A percentile compares a stretch with the other conserved stretches of the same genome.
phyloP scores from a whole-genome alignment of 2,797 vertebrate genomes.

The Masticophis lateralis region DNA sequence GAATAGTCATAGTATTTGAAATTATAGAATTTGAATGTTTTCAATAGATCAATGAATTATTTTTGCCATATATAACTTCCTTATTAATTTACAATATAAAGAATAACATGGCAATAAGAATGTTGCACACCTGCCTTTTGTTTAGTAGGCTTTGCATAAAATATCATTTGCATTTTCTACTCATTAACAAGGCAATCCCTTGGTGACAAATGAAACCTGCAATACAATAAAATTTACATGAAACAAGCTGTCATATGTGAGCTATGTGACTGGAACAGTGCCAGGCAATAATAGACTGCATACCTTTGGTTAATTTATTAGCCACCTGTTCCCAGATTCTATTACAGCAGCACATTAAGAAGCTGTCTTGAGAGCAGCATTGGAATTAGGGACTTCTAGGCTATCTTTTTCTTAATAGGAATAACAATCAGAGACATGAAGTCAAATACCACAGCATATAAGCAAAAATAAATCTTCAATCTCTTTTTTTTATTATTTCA shows the following conservation, averaged over 20 bases:
- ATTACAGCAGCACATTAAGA: slow-evolving; percentile 60
- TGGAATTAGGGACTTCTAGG: slow-evolving; percentile 38
- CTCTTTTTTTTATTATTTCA: slow-evolving; percentile 15
- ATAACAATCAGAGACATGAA: slow-evolving; percentile 36
- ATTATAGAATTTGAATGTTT: slow-evolving; percentile 4
- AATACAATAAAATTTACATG: slow-evolving; percentile 57
- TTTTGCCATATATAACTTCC: slow-evolving; percentile 13
- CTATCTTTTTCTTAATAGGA: slow-evolving; percentile 42
- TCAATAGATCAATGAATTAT: neutral
- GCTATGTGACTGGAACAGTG: slow-evolving; percentile 41
- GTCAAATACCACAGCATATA: slow-evolving; percentile 15
- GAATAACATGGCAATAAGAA: slow-evolving; percentile 31
- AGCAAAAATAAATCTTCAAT: neutral
- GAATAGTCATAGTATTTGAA: neutral
- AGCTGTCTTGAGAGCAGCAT: slow-evolving; percentile 41
- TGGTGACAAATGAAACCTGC: slow-evolving; percentile 56
- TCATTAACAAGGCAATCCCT: slow-evolving; percentile 39
- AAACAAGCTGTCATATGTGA: slow-evolving; percentile 56
- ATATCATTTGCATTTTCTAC: slow-evolving; percentile 56
- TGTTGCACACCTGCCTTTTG: slow-evolving; percentile 9
- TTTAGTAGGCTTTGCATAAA: slow-evolving; percentile 39
- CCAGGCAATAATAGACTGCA: slow-evolving; percentile 65
- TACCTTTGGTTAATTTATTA: slow-evolving; percentile 71
- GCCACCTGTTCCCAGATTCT: slow-evolving; percentile 63
- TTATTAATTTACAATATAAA: slow-evolving; percentile 15